Base-by-base conservation (phyloP, 2,113 vertebrate genomes). In the Oncorhynchus kisutch region DNA sequence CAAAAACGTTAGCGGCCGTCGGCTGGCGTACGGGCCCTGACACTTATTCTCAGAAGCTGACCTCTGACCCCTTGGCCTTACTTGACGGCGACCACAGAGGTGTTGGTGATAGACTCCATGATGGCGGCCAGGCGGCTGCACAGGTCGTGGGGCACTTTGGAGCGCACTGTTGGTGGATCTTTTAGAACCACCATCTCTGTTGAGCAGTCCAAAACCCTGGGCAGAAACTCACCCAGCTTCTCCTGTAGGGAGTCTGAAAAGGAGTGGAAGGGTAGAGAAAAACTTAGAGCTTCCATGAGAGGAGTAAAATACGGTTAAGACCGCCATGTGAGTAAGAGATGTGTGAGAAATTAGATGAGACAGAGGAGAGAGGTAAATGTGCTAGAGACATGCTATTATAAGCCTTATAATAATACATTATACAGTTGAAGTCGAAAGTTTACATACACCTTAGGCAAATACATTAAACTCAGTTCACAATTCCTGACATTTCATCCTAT, bases 151-250 rank as follows among this genome's bases (percentile, higher is more conserved):
- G 96, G 94, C 8, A 95, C 96, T 83, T 93, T 96, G 75, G 96
- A 93, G 0, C 94, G 95, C 84, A 99, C 96, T 82, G 95, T 95
- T 0, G 97, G 97, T 0, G 97, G 97, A 82, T 99, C 97, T 67
- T 98, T 97, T 31, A 99, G 92, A 24, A 96, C 90, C 0, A 96
- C 86, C 24, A 92, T 91, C 75, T 96, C 97, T 0, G 92, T 78
- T 0, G 97, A 97, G 73, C 95, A 91, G n/a, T 99, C 96, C 1
- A 99, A 92, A 49, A 99, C 95, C 67, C 96, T 92, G n/a, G 98
- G 97, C 11, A 99, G 94, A 68, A 99, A 92, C 74, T 99, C 96
- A 0, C 95, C 92, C 73, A 99, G 91, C 89, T 96, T 97, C 85
- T 94, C 77, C 84, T 98, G 96, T 74, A 97, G 85, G 0, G 93